These are phyloP conservation scores for Phalacrocorax brasilianus DNA, from an alignment of 2,113 vertebrate genomes.

Conservation along the genomic window DNA sequence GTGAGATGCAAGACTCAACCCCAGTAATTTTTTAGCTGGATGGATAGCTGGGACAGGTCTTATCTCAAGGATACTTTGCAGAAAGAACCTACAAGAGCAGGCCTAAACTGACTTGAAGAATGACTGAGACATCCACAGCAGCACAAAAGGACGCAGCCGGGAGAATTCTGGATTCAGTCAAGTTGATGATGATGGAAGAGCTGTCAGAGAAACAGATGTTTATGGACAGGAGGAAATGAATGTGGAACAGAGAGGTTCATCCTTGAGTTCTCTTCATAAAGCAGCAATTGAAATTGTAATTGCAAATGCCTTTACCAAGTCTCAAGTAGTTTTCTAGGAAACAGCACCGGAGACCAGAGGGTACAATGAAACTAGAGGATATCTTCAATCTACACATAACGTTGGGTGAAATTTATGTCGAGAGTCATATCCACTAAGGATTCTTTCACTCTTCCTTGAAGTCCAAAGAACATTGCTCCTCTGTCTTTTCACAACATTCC, in stretches of 20 bases:
- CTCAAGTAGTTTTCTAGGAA: not conserved
- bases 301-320: not conserved
- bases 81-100: not conserved
- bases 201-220: not conserved
- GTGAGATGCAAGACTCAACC: not conserved
- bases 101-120: not conserved
- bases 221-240: not conserved
- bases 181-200: conserved; percentile 23
- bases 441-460: not conserved
- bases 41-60: not conserved
- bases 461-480: not conserved
- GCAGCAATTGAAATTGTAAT: not conserved
- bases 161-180: conserved; percentile 15
- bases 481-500: not conserved
- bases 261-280: not conserved
- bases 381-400: not conserved
- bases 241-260: not conserved
- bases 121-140: not conserved
- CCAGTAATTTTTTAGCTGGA: not conserved
- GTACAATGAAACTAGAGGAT: not conserved
- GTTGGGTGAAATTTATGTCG: not conserved
- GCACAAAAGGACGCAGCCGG: not conserved
- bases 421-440: not conserved
- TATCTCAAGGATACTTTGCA: not conserved
- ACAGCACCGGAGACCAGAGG: not conserved